phyloP scores from a whole-genome alignment of 2,888 invertebrate species.

The Ramazzottius varieornatus region DNA sequence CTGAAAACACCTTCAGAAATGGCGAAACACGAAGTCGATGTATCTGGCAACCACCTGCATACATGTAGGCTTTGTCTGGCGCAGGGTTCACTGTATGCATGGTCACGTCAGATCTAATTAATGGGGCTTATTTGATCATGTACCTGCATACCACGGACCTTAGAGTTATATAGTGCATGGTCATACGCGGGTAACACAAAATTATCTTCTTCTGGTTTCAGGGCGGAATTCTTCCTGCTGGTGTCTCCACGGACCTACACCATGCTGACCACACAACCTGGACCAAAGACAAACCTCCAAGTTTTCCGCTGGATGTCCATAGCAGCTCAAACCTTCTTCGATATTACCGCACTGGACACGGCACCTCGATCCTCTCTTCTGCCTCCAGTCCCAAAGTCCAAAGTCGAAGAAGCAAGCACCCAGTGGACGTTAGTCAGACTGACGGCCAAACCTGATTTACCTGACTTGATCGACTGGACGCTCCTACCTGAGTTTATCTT shows the following conservation, averaged over 20 bases:
- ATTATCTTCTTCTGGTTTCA: background rate
- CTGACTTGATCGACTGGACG: background rate
- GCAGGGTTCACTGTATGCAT: too few relatives aligned
- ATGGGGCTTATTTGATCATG: too few relatives aligned
- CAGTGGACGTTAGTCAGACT: background rate
- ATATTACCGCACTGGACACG: background rate
- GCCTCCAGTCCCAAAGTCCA: background rate
- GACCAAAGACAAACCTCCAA: too few relatives aligned
- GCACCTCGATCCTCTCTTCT: background rate
- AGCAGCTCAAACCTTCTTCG: background rate
- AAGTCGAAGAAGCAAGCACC: background rate
- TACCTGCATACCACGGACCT: too few relatives aligned
- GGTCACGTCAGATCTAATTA: too few relatives aligned
- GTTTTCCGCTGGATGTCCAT: background rate
- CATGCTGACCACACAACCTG: background rate
- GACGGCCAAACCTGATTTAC: background rate
- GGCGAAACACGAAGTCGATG: too few relatives aligned
- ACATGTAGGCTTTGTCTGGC: too few relatives aligned
- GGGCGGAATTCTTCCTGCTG: background rate
- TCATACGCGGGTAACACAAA: too few relatives aligned
- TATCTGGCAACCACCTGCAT: too few relatives aligned
- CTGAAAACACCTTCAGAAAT: too few relatives aligned
- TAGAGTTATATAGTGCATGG: too few relatives aligned
- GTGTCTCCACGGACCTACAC: background rate
- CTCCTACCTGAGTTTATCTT: background rate